Evolutionary conservation across 2,888 invertebrate species (phyloP), one percentile per base, ranked within the genome.

Genomic region (Cheilosia grossa): DNA sequence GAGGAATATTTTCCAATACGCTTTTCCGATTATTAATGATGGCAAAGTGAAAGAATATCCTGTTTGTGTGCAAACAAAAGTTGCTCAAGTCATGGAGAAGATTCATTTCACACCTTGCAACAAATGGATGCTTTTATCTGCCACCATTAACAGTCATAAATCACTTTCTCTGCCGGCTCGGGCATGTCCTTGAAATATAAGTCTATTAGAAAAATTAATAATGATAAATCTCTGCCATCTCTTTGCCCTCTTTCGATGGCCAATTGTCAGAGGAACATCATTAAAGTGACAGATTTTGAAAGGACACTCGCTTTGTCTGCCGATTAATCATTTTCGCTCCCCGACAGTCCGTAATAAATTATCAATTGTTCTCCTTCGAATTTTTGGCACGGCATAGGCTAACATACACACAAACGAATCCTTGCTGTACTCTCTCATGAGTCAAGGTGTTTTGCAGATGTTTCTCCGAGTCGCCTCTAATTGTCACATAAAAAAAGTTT

Each of bases 321-420:
- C 81, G 70, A 85, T 81, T 85, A 85, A 85, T 85, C 85, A 85
- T 85, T 81, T 77, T 85, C 72, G 61, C 72, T 81, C 72, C 59
- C 58, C 53, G 59, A n/a, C 17, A 33, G 19, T 24, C 58, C 27
- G 53, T 56, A 27, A 75, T 56, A 79, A 63, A 63, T 67, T 56
- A 10, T 49, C 44, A 7, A 49, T 67, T 13, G 13, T 70, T 47
- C 17, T n/a, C 10, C 9, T 9, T 47, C 37, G 21, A 24, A 44
- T 53, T 37, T 44, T 37, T 61, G 21, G 56, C 51, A 69, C 37
- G 17, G 58, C 37, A 4, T 58, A 79, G 78, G 78, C 72, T 64
- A 64, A 63, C 63, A 64, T 10, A 9, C 2, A 9, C 51, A 53
- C 19, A 44, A 17, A 17, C 30, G 53, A 47, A 61, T 67, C 21